Conservation (phyloP, 2,797 vertebrate species). For the Apogon hyalosoma region DNA sequence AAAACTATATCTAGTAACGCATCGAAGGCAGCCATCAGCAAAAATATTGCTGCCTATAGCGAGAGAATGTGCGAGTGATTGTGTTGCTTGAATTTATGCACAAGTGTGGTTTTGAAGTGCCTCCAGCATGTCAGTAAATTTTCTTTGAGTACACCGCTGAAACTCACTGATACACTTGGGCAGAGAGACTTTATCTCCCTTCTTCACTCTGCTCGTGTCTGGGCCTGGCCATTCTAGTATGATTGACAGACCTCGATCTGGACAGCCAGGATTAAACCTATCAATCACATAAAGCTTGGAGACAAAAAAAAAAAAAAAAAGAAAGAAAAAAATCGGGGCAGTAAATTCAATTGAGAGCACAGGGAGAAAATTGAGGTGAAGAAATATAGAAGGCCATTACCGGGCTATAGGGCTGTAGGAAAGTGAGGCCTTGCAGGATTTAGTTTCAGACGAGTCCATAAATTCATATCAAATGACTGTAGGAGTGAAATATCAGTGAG, state of each 20-base stretch:
- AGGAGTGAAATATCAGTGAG: constrained; percentile 80
- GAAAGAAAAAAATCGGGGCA: constrained; percentile 66
- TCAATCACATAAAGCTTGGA: constrained; percentile 84
- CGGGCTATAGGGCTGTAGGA: constrained; percentile 79
- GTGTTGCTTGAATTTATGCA: constrained; percentile 68
- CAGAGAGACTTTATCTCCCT: constrained; percentile 77
- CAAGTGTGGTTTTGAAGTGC: constrained; percentile 61
- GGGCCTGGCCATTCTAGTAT: constrained; percentile 65
- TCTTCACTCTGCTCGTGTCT: constrained; percentile 62
- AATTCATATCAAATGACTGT: constrained; percentile 87
- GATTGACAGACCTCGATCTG: constrained; percentile 85
- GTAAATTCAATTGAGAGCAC: constrained; percentile 87
- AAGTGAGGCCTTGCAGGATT: constrained; percentile 84
- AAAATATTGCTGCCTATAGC: constrained; percentile 41
- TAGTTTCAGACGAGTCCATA: constrained; percentile 82
- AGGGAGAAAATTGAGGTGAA: constrained; percentile 84
- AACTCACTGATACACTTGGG: constrained; percentile 75
- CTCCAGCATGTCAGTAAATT: constrained; percentile 75
- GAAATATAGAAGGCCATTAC: constrained; percentile 88
- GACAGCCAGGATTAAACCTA: constrained; percentile 85
- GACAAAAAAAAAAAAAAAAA: constrained; percentile 71
- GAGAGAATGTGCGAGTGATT: constrained; percentile 55
- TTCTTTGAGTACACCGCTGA: constrained; percentile 71
- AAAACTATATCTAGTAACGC: constrained; percentile 36
- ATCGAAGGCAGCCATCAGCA: constrained; percentile 50